Evolutionary conservation across 2,888 invertebrate genomes (phyloP).

Genomic region (Ormyrus pomaceus): DNA sequence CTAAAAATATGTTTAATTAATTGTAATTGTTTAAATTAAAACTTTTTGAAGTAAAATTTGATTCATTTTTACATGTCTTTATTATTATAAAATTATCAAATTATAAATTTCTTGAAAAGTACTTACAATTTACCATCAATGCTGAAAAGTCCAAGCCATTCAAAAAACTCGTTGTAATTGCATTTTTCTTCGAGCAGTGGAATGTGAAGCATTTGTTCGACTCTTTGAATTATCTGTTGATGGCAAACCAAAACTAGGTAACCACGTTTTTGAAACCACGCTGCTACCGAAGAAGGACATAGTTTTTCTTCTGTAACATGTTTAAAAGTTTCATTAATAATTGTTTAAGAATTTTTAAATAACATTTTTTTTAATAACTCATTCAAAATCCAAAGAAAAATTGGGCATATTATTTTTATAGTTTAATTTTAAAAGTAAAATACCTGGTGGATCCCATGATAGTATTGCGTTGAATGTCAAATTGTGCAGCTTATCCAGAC

Average conservation of each 20-base stretch:
- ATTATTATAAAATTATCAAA: no score
- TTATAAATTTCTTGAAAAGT: constrained; percentile 9
- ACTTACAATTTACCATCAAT: constrained; percentile 74
- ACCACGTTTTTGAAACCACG: constrained; percentile 77
- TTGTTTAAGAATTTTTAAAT: neutral
- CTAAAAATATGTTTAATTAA: no score
- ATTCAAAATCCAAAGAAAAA: neutral
- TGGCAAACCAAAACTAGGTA: constrained; percentile 75
- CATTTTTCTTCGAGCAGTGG: constrained; percentile 71
- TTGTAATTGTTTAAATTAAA: no score
- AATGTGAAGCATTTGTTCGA: constrained; percentile 72
- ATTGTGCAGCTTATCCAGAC: constrained; percentile 72
- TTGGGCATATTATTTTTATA: constrained; percentile 11
- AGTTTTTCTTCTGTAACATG: constrained; percentile 71
- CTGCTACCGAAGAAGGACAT: constrained; percentile 80
- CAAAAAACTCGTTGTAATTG: constrained; percentile 73
- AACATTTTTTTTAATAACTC: neutral
- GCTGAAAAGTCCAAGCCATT: constrained; percentile 79
- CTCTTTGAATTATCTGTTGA: constrained; percentile 71
- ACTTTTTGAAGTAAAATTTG: no score
- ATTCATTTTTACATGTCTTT: no score
- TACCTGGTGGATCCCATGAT: constrained; percentile 78
- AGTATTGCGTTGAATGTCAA: constrained; percentile 75
- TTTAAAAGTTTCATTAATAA: neutral
- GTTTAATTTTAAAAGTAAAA: constrained; percentile 27